Base-by-base conservation (phyloP, 2,113 vertebrate species). In the Hoplias malabaricus region DNA sequence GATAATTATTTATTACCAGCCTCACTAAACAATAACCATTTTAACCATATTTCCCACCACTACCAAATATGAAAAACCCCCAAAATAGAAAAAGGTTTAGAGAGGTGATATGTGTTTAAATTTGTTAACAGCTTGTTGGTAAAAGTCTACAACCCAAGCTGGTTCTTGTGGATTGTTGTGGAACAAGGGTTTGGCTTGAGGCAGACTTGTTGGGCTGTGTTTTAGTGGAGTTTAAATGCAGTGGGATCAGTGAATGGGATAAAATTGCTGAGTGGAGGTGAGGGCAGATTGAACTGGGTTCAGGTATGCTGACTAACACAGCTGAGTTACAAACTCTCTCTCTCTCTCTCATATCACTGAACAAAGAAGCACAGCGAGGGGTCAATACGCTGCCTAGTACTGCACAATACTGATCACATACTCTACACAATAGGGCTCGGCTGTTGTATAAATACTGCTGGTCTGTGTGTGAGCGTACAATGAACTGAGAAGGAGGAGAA, bases 391-490 rank as follows among this genome's bases (percentile, higher is more conserved):
- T 6, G 27, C n/a, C 19, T 69, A 62, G 57, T 19, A 34, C 75
- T 69, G 75, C 33, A 23, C 65, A 59, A 62, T 59, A 14, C 5
- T 57, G 63, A 77, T 69, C 27, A 76, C 50, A 66, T 29, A 42
- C 48, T 56, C 50, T 42, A 38, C 34, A 59, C 50, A 77, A 59
- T 59, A 19, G 11, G 12, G 36, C 6, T 62, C 4, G 40, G 27
- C 23, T 25, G 9, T 63, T n/a, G n/a, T n/a, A n/a, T n/a, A n/a
- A n/a, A n/a, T 50, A 29, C 33, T 50, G 42, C 46, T 9, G 25
- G 59, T 19, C 56, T 50, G 25, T 54, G 29, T 40, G 7, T 54
- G 25, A 25, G 29, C 4, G 36, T 2, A 23, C 50, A 77, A 42
- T 56, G 38, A 56, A 67, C 62, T 75, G 25, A 56, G 34, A 42